Conservation (phyloP, 2,888 invertebrate genomes). For the Caenorhabditis plicata region DNA sequence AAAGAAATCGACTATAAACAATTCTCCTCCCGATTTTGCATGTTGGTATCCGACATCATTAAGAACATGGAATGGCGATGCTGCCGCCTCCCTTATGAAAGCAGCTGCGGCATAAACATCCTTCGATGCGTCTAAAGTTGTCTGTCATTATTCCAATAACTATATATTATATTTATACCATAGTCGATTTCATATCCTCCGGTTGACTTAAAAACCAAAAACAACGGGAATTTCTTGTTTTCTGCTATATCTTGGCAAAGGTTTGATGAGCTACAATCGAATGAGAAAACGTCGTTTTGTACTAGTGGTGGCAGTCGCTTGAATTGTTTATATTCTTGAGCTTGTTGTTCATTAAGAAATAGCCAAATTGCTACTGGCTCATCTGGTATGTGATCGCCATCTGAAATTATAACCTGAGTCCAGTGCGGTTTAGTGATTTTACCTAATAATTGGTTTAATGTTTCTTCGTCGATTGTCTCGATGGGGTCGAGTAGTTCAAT, state of each 20-base stretch:
- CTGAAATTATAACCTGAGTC: slow-evolving; percentile 5
- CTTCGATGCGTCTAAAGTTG: slow-evolving; percentile 66
- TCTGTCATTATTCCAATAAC: neutral
- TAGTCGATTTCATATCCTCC: slow-evolving; percentile 79
- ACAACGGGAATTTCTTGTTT: slow-evolving; percentile 72
- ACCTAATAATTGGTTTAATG: slow-evolving; percentile 70
- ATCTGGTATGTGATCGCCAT: slow-evolving; percentile 28
- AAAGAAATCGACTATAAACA: slow-evolving; percentile 78
- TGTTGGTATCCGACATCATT: slow-evolving; percentile 64
- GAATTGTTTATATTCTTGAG: slow-evolving; percentile 26
- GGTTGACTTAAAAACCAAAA: slow-evolving; percentile 77
- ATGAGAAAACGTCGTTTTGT: no score
- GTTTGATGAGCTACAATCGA: slow-evolving; percentile 67
- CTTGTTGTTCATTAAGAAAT: slow-evolving; percentile 21
- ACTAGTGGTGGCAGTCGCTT: slow-evolving; percentile 35
- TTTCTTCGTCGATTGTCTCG: slow-evolving; percentile 70
- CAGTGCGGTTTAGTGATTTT: neutral
- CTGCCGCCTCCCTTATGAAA: slow-evolving; percentile 73
- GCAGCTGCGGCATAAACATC: slow-evolving; percentile 67
- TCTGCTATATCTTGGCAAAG: slow-evolving; percentile 68
- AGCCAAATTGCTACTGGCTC: slow-evolving; percentile 41
- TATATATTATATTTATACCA: slow-evolving; percentile 67
- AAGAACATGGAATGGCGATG: slow-evolving; percentile 68
- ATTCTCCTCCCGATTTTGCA: slow-evolving; percentile 61
- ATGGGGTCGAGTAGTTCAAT: slow-evolving; percentile 73